Conservation (phyloP, 1,140 invertebrate species). For the Procambarus virginalis region DNA sequence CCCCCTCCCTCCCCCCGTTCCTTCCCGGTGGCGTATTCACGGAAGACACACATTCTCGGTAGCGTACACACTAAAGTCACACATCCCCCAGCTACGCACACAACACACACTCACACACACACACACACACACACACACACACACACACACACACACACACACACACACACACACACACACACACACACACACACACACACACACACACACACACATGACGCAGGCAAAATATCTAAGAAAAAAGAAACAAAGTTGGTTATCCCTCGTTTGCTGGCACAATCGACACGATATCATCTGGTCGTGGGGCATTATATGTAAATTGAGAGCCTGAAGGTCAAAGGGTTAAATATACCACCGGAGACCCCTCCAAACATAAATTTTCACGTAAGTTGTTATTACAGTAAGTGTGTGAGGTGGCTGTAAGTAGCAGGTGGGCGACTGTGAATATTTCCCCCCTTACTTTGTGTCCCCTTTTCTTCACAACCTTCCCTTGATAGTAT, state of each 20-base stretch:
- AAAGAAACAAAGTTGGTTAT: neutral
- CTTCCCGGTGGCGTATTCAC: too few relatives aligned
- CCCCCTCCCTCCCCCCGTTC: too few relatives aligned
- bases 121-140: too few relatives aligned
- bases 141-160: too few relatives aligned
- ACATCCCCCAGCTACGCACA: too few relatives aligned
- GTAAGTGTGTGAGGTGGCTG: neutral
- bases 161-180: too few relatives aligned
- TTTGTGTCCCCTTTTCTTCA: neutral
- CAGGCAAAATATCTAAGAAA: neutral
- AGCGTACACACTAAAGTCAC: too few relatives aligned
- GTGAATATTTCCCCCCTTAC: neutral
- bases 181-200: too few relatives aligned
- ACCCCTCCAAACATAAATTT: constrained; percentile 1
- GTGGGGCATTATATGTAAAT: neutral
- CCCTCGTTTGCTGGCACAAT: neutral
- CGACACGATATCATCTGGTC: neutral
- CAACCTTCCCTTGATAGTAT: neutral
- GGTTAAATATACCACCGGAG: neutral
- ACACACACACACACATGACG: too few relatives aligned
- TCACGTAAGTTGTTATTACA: neutral
- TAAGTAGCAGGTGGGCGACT: neutral
- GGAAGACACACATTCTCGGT: too few relatives aligned
- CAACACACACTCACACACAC: too few relatives aligned
- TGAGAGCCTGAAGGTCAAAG: neutral